Base-by-base conservation (phyloP, 2,113 vertebrate genomes). In the Leucopternis melanops region DNA sequence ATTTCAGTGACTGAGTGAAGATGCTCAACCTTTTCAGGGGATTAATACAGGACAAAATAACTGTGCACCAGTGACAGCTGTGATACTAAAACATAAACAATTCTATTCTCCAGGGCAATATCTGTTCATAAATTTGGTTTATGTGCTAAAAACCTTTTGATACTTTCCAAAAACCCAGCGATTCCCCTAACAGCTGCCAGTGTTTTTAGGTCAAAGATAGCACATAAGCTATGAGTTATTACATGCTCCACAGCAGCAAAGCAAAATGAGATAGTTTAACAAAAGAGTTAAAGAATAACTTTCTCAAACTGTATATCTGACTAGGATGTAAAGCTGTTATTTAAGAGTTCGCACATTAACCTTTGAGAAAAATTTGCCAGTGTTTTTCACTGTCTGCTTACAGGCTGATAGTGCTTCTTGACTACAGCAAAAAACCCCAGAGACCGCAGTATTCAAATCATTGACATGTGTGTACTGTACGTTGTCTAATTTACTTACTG, bases 101-200 rank as follows among this genome's bases (percentile, higher is more conserved):
- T 91, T 59, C 80, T 86, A 84, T 92, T 95, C 89, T 79, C 69
- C 10, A 3, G 71, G 86, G 92, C 59, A 55, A 69, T 94, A 90
- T 84, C 78, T 94, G 83, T 84, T 96, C 93, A 94, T 97, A 95
- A 97, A 96, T 95, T 96, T 94, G 75, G 50, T 96, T 96, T 97
- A 86, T 94, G 78, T 88, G 66, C 80, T 95, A 92, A 96, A 96
- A 96, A 95, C 73, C 74, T 62, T 95, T 82, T 89, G 78, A n/a
- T 95, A 71, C 69, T 97, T 92, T 34, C 71, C 50, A 73, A 55
- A 80, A 81, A 88, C 83, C 16, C 63, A 57, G 59, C 36, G 38
- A 92, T 96, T 97, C 96, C 93, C 89, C 61, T 38, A 96, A 65
- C 63, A 96, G 93, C 95, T 97, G 88, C 88, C 86, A 65, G 19